Conservation (phyloP, 2,888 invertebrate genomes). For the Latrodectus elegans region DNA sequence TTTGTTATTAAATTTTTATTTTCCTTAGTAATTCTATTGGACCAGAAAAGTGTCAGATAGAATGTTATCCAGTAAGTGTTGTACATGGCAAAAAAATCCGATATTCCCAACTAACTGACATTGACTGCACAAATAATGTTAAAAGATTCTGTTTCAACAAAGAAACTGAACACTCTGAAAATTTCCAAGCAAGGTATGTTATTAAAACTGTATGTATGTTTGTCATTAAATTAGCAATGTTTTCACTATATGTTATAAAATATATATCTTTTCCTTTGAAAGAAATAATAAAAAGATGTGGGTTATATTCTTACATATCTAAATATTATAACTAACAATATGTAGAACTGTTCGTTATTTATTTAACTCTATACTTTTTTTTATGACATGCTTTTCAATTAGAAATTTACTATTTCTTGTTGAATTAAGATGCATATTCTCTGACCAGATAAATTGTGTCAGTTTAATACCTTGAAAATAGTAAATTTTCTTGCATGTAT, state of each 20-base stretch:
- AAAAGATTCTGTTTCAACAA: constrained; percentile 63
- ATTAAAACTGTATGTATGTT: background rate
- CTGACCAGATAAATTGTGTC: background rate
- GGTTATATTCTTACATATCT: no score
- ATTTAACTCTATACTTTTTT: no score
- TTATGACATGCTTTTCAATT: no score
- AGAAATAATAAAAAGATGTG: no score
- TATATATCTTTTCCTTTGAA: no score
- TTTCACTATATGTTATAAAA: no score
- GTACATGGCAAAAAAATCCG: constrained; percentile 60
- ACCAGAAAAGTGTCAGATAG: constrained; percentile 55
- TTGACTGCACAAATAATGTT: constrained; percentile 61
- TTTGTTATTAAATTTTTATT: background rate
- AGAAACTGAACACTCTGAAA: constrained; percentile 62
- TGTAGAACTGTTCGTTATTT: no score
- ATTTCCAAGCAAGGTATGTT: constrained; percentile 53
- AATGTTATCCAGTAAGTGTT: constrained; percentile 54
- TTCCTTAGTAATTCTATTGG: constrained; percentile 37
- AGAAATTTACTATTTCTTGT: no score
- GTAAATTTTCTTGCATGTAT: background rate
- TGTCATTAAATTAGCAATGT: no score
- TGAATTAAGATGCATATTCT: background rate
- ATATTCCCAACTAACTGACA: constrained; percentile 58
- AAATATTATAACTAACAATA: no score
- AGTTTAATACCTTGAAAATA: no score